Evolutionary conservation across 2,888 invertebrate species (phyloP).

Genomic region (Cosmia trapezina): DNA sequence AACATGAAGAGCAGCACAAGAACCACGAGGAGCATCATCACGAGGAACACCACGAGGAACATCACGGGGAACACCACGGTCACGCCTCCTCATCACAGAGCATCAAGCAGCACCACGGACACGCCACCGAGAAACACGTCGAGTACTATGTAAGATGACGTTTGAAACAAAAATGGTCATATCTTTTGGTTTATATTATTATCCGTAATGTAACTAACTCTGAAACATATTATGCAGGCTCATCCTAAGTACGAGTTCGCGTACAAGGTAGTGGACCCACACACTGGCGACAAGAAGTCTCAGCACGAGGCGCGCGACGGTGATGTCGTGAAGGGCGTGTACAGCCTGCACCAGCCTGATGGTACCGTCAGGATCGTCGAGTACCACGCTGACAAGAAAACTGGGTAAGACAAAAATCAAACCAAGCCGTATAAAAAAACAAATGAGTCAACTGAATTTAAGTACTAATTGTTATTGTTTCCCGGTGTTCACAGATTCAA

Average conservation of each 20-base stretch:
- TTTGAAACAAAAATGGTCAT: neutral
- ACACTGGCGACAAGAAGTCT: constrained; percentile 83
- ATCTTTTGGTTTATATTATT: neutral
- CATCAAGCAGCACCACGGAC: constrained; percentile 45
- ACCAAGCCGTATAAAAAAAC: neutral
- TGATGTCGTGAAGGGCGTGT: constrained; percentile 79
- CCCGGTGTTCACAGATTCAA: constrained; percentile 43
- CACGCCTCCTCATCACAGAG: too few species aligned
- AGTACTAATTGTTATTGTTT: constrained; percentile 17
- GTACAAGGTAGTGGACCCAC: constrained; percentile 84
- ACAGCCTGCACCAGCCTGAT: constrained; percentile 84
- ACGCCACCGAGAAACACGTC: constrained; percentile 50
- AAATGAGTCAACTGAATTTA: neutral
- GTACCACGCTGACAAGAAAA: constrained; percentile 79
- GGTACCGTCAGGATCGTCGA: constrained; percentile 83
- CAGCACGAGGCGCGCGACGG: constrained; percentile 77
- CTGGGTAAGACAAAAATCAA: constrained; percentile 40
- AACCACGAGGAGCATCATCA: constrained; percentile 11
- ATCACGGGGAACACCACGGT: neutral
- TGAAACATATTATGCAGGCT: constrained; percentile 48
- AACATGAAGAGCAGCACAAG: constrained; percentile 8
- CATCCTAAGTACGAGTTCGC: constrained; percentile 84
- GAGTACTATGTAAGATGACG: constrained; percentile 44
- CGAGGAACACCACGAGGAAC: constrained; percentile 28
- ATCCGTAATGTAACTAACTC: neutral